These are phyloP conservation scores for Poeciliopsis retropinna DNA, from an alignment of 2,113 vertebrate species.

Conservation along the genomic window DNA sequence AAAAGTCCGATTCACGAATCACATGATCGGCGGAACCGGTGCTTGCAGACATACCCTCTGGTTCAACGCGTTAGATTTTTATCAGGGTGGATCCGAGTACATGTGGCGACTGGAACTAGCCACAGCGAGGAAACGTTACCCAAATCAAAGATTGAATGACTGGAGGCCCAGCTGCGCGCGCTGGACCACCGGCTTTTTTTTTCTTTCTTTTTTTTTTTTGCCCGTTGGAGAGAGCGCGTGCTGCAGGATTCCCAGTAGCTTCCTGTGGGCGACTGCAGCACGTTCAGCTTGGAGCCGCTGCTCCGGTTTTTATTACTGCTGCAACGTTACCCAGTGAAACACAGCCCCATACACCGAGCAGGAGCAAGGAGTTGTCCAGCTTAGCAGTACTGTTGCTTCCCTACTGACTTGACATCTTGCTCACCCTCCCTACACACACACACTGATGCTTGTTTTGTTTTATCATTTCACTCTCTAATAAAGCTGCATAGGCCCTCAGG, in stretches of 20 bases:
- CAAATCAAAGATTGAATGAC: conserved; percentile 57
- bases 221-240: conserved; percentile 53
- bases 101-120: neutral
- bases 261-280: conserved; percentile 72
- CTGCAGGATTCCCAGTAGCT: conserved; percentile 61
- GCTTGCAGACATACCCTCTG: neutral
- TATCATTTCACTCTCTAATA: conserved; percentile 11
- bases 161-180: conserved; percentile 50
- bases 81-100: neutral
- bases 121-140: neutral
- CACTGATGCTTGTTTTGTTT: conserved; percentile 28
- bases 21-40: conserved; percentile 8
- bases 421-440: neutral
- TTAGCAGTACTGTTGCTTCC: conserved; percentile 21
- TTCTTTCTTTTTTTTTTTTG: conserved; percentile 7
- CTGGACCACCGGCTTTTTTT: conserved; percentile 51
- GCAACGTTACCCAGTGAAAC: conserved; percentile 17
- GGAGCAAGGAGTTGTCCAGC: conserved; percentile 16
- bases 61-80: conserved; percentile 3
- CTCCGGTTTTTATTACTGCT: conserved; percentile 13
- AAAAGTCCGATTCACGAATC: conserved; percentile 26
- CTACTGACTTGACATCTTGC: conserved; percentile 13
- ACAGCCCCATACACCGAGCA: neutral
- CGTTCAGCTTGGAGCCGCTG: conserved; percentile 46
- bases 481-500: neutral